Conservation (phyloP, 2,888 invertebrate genomes). For the Pandemis cinnamomeana region DNA sequence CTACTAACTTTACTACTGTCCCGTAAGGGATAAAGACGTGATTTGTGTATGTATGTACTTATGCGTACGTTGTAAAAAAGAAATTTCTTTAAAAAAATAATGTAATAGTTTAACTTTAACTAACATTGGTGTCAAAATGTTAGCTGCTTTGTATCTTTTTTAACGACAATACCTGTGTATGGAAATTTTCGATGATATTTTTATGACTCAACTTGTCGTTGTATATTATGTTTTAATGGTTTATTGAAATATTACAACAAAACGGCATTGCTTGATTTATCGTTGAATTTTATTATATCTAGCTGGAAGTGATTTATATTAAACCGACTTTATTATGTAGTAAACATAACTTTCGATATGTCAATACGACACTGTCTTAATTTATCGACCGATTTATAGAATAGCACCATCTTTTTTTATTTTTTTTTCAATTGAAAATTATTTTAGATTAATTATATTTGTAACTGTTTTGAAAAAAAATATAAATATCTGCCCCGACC, state of each 20-base stretch:
- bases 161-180: background rate
- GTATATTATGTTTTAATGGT: constrained; percentile 47
- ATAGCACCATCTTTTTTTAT: background rate
- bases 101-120: too few relatives aligned
- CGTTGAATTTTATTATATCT: constrained; percentile 34
- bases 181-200: constrained; percentile 46
- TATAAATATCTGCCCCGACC: too few relatives aligned
- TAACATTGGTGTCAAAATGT: background rate
- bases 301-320: constrained; percentile 27
- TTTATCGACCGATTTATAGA: background rate
- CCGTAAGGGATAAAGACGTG: too few relatives aligned
- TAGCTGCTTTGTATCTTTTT: constrained; percentile 1
- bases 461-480: too few relatives aligned
- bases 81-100: too few relatives aligned
- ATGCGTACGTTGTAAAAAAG: too few relatives aligned
- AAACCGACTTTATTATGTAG: constrained; percentile 19
- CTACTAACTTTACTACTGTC: too few relatives aligned
- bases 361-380: constrained; percentile 4
- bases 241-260: constrained; percentile 43
- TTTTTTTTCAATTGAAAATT: background rate
- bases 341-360: background rate
- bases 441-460: too few relatives aligned
- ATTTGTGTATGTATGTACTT: too few relatives aligned
- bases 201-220: constrained; percentile 49
- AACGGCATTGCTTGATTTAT: constrained; percentile 30